phyloP scores from a whole-genome alignment of 2,113 vertebrate genomes.

The Lutjanus erythropterus region DNA sequence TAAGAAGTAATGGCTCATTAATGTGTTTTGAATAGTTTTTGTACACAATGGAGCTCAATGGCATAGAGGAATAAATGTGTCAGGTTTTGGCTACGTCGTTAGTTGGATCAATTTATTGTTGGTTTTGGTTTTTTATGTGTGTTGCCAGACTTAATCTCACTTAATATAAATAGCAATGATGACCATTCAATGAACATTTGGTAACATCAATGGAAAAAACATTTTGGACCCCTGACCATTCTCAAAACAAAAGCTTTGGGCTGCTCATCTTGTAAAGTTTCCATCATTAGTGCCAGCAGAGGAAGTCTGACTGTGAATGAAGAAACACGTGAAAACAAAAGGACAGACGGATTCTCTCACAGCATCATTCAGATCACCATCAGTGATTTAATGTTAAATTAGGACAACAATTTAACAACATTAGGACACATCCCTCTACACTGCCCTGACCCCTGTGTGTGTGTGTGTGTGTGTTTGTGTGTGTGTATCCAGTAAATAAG shows the following conservation, averaged over 20 bases:
- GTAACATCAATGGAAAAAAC: constrained; percentile 30
- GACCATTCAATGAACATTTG: neutral
- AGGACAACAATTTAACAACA: neutral
- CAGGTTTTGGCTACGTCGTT: neutral
- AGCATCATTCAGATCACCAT: neutral
- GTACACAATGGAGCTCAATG: neutral
- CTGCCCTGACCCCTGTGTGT: neutral
- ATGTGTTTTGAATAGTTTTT: neutral
- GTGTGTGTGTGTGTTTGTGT: neutral
- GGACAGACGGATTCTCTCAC: neutral
- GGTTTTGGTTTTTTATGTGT: neutral
- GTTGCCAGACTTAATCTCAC: neutral
- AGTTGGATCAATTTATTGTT: neutral
- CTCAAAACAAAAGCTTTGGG: neutral
- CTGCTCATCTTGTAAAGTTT: constrained; percentile 36
- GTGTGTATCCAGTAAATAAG: constrained; percentile 59
- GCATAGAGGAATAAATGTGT: neutral
- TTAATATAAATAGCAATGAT: neutral
- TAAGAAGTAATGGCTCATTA: too few species aligned
- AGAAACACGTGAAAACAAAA: neutral
- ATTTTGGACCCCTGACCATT: neutral
- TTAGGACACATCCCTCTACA: neutral
- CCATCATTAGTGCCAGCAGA: constrained; percentile 38
- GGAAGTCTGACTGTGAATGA: constrained; percentile 18
- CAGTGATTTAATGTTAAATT: neutral